Base-by-base conservation (phyloP, 2,888 invertebrate genomes). In the Coelopa pilipes region DNA sequence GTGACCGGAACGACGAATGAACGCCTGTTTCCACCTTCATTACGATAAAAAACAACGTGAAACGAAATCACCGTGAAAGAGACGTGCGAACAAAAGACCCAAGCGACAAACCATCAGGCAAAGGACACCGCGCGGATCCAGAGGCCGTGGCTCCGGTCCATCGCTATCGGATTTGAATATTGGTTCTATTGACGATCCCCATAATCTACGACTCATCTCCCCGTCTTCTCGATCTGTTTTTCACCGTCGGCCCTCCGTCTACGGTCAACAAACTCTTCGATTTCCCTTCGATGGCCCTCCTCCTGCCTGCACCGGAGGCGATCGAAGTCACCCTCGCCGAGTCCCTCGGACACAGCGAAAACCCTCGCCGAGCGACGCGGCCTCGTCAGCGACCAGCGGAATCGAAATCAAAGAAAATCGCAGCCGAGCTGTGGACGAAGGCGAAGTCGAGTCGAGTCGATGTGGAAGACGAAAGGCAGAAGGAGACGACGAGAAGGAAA, bases 21-120 rank as follows among this genome's bases (percentile, higher is more conserved):
- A 34, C 7, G 34, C 7, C 34, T 34, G 7, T 34, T 34, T 34
- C 34, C 34, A 34, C 34, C 34, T 4, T 34, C 34, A 34, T 34
- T 34, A 34, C 34, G 7, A 34, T 34, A 34, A 34, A 34, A 34
- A 2, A 34, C 2, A 34, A n/a, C n/a, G n/a, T n/a, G n/a, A n/a
- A n/a, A n/a, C n/a, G n/a, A n/a, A n/a, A n/a, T n/a, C 7, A 34
- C 34, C n/a, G n/a, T 55, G 55, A 11, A 34, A 34, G 7, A 34
- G 34, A 7, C 34, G 34, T 17, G 3, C 53, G 74, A 73, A 74
- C 75, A 74, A 77, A 77, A 75, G 75, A 76, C 68, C 75, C 70
- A 68, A 74, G 53, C 74, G 72, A 74, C 75, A 66, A 76, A 74
- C 77, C 53, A n/a, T 34, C 2, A 34, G 34, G 34, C 7, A 34